phyloP scores from a whole-genome alignment of 2,888 invertebrate genomes.

The Argynnis bischoffii region DNA sequence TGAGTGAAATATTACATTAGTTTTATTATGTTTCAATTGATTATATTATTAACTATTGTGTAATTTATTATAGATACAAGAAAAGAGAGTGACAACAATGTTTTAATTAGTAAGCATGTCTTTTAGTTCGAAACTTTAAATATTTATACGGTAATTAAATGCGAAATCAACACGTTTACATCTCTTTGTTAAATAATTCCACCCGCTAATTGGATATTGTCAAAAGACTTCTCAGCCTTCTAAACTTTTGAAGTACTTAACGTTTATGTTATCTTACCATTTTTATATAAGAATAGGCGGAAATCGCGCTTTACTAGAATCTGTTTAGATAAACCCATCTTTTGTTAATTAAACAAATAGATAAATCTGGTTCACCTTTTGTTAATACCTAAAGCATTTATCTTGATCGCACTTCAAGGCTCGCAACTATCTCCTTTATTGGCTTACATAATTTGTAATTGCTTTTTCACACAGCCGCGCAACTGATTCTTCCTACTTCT shows the following conservation, averaged over 20 bases:
- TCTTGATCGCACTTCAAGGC: slow-evolving; percentile 59
- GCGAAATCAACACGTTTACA: slow-evolving; percentile 1
- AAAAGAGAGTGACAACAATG: background rate
- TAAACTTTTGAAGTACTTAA: background rate
- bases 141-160: background rate
- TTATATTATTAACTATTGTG: background rate
- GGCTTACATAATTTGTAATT: slow-evolving; percentile 72
- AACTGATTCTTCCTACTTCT: slow-evolving; percentile 66
- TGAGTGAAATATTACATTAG: background rate
- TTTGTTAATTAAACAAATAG: slow-evolving; percentile 55
- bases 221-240: slow-evolving; percentile 25
- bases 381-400: slow-evolving; percentile 42
- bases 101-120: no score
- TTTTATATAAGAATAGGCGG: slow-evolving; percentile 35
- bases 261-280: slow-evolving; percentile 21
- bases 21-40: background rate
- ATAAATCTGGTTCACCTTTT: slow-evolving; percentile 48
- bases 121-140: background rate
- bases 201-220: slow-evolving; percentile 11
- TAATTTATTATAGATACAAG: background rate
- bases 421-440: slow-evolving; percentile 65
- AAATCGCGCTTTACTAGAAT: slow-evolving; percentile 26
- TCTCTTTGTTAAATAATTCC: slow-evolving; percentile 5
- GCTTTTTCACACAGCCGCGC: slow-evolving; percentile 68
- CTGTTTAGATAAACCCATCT: slow-evolving; percentile 40